These are phyloP conservation scores for Sympetrum striolatum DNA, from an alignment of 2,888 invertebrate genomes.

Conservation along the genomic window DNA sequence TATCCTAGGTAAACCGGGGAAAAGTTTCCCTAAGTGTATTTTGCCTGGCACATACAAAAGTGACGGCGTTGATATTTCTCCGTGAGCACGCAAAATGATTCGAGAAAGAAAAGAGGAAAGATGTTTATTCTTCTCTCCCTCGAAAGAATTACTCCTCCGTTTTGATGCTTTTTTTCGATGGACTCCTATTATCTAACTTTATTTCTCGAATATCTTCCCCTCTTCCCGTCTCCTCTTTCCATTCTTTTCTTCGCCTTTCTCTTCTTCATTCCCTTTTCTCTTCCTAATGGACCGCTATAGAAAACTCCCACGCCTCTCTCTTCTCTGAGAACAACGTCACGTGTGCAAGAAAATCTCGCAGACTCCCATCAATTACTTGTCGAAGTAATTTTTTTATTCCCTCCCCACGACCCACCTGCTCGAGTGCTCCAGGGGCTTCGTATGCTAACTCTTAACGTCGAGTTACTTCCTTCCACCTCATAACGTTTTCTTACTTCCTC, in stretches of 20 bases:
- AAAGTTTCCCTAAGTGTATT: not conserved
- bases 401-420: not conserved
- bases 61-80: not conserved
- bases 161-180: not conserved
- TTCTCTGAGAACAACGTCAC: slow-evolving; percentile 31
- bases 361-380: slow-evolving; percentile 30
- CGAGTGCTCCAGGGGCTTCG: no score
- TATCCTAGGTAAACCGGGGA: not conserved
- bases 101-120: not conserved
- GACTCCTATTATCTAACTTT: not conserved
- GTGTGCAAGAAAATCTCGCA: slow-evolving; percentile 23
- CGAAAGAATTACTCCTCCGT: not conserved
- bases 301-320: not conserved
- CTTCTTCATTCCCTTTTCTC: not conserved
- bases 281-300: slow-evolving; percentile 19
- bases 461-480: no score
- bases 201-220: not conserved
- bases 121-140: not conserved
- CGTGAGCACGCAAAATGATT: not conserved
- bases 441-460: not conserved
- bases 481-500: no score
- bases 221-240: not conserved
- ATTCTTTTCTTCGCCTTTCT: not conserved
- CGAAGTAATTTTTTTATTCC: not conserved
- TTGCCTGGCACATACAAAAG: not conserved